Percentiles rank a stretch among this genome's conserved stretches.
phyloP scores from a whole-genome alignment of 2,113 vertebrate genomes.

The Telmatochromis sp. region DNA sequence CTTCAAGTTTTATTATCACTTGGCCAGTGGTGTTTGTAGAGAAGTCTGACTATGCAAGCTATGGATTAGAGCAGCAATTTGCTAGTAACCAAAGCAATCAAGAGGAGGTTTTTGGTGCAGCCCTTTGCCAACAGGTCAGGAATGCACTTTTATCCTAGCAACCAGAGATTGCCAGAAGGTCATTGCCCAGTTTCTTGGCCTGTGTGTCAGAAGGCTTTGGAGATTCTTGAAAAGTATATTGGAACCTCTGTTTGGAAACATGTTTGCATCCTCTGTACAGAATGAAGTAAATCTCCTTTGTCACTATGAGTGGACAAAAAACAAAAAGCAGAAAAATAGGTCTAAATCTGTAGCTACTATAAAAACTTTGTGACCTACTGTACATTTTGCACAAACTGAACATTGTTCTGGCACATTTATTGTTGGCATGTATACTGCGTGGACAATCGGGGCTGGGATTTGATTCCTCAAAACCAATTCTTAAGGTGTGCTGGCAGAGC shows the following conservation, averaged over 20 bases:
- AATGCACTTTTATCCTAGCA: background rate
- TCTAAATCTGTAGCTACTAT: background rate
- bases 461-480: background rate
- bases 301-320: background rate
- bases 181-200: background rate
- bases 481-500: background rate
- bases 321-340: background rate
- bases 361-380: background rate
- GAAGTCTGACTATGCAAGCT: background rate
- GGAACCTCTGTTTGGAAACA: background rate
- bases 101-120: background rate
- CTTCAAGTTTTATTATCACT: background rate
- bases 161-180: background rate
- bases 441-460: background rate
- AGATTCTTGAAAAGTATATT: background rate
- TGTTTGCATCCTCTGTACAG: background rate
- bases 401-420: background rate
- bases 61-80: background rate
- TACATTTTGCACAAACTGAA: background rate
- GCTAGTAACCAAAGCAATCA: background rate
- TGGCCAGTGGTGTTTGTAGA: background rate
- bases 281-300: background rate
- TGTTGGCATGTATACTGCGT: background rate
- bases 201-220: background rate
- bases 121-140: background rate